phyloP scores from a whole-genome alignment of 2,113 vertebrate species.

The Saccopteryx leptura region DNA sequence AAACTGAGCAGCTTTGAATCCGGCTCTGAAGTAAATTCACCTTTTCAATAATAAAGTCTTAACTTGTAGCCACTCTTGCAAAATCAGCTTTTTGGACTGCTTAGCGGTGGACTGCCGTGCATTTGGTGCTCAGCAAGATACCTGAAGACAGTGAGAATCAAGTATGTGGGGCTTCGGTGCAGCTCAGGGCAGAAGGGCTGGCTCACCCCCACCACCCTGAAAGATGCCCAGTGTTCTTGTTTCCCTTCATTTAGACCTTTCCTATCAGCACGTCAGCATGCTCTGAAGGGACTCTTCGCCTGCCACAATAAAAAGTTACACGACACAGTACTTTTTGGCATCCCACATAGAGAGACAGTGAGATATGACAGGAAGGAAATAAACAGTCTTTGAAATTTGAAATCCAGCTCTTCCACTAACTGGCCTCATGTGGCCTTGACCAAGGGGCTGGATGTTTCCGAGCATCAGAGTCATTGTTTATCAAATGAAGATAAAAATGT shows the following conservation, averaged over 20 bases:
- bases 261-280: background rate
- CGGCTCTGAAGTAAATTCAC: background rate
- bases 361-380: background rate
- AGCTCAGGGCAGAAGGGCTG: background rate
- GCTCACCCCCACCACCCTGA: background rate
- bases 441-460: background rate
- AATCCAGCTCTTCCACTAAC: conserved; percentile 42
- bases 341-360: conserved; percentile 35
- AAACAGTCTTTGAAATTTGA: conserved; percentile 52
- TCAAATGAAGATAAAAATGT: conserved; percentile 20
- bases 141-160: background rate
- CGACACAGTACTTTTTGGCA: background rate
- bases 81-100: background rate
- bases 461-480: background rate
- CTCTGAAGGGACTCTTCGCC: conserved; percentile 5
- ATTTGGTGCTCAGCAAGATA: background rate
- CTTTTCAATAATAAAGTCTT: background rate
- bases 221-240: background rate
- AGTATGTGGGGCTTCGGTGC: background rate
- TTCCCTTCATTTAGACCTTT: background rate
- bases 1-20: background rate
- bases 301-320: conserved; percentile 57
- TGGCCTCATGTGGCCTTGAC: conserved; percentile 32
- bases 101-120: background rate
- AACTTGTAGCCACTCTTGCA: background rate